Evolutionary conservation across 2,888 invertebrate species (phyloP), one percentile per base, ranked within the genome.

Genomic region (Megalurothrips usitatus): DNA sequence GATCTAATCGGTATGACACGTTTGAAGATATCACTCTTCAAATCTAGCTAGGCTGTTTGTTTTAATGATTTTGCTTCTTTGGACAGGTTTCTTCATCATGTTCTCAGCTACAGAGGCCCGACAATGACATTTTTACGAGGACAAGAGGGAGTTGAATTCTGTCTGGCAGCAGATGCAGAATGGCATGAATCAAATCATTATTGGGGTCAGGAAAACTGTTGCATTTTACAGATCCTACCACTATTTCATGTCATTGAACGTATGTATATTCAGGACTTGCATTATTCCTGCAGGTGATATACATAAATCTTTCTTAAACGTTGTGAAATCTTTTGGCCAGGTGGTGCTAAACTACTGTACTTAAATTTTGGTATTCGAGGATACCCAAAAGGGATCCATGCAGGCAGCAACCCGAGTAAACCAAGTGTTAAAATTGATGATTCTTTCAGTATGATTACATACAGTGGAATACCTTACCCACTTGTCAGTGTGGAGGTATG

Each of bases 111-210:
- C 88, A 90, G 88, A 82, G 90, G 90, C 0, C 90, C 91, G 0
- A 90, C 90, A 0, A 85, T 91, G n/a, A 86, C 89, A 58, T 87
- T 91, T 82, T 84, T 91, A 26, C 87, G 88, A 79, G 90, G 89
- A 52, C 89, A 89, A 63, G 89, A 90, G 78, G 91, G 90, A 34
- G 91, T 93, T 83, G 90, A 93, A 82, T 92, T 94, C 85, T 96
- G 94, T 86, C 87, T 96, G 81, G 94, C 94, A 48, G 88, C 92
- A 14, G 92, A 95, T 19, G 88, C 89, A 82, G 96, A 96, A 87
- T 97, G 97, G 97, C 92, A 92, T 84, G 96, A 95, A 87, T 92
- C 94, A 8, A 93, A 94, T 88, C 90, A 92, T 80, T 96, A 94
- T 88, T 95, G 94, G 91, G 97, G 97, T 78, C 91, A 92, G 4